Evolutionary conservation across 2,888 invertebrate genomes (phyloP).

Genomic region (Petrophora chlorosata): DNA sequence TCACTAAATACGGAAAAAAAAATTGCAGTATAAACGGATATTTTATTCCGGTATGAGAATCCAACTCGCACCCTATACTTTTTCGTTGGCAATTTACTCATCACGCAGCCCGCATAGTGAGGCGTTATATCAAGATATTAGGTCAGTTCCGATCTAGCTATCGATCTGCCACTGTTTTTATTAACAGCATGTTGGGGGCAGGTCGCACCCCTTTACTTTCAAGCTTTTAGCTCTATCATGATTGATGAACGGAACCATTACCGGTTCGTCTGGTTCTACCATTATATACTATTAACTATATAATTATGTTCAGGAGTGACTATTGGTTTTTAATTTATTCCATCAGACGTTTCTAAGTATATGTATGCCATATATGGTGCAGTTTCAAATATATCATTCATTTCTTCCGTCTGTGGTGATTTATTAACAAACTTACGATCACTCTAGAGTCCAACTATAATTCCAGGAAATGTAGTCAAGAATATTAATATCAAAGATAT

Average conservation of each 20-base stretch:
- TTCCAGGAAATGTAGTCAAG: slow-evolving; percentile 25
- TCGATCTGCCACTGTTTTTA: slow-evolving; percentile 23
- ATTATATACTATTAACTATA: too few species aligned
- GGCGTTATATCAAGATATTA: slow-evolving; percentile 4
- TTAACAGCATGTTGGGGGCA: slow-evolving; percentile 14
- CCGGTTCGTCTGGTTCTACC: slow-evolving; percentile 47
- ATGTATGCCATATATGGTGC: background rate
- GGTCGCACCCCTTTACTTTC: slow-evolving; percentile 40
- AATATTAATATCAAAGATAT: slow-evolving; percentile 34
- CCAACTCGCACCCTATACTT: too few species aligned
- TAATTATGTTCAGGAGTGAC: too few species aligned
- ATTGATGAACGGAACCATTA: slow-evolving; percentile 69
- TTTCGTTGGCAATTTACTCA: background rate
- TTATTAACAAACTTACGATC: slow-evolving; percentile 2
- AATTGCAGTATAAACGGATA: too few species aligned
- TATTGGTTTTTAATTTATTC: too few species aligned
- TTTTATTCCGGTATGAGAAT: too few species aligned
- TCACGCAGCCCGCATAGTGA: slow-evolving; percentile 10
- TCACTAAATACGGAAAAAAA: too few species aligned
- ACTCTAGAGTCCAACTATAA: background rate
- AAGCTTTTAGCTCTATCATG: slow-evolving; percentile 58
- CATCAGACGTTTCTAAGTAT: too few species aligned
- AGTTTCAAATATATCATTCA: background rate
- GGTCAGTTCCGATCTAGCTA: slow-evolving; percentile 4
- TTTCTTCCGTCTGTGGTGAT: background rate